phyloP scores from a whole-genome alignment of 2,888 invertebrate genomes.

The Erynnis tages region DNA sequence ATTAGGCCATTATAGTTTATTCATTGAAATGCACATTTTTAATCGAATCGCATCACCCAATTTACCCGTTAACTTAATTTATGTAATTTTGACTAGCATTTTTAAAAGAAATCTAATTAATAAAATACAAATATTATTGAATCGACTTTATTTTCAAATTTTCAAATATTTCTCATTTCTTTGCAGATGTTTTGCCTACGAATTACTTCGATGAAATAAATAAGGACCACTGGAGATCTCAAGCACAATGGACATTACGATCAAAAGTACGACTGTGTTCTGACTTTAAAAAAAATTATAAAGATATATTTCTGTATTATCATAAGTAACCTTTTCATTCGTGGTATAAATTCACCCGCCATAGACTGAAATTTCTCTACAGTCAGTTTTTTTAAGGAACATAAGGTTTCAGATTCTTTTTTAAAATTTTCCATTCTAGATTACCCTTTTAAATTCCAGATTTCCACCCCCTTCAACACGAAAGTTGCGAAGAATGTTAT shows the following conservation, averaged over 20 bases:
- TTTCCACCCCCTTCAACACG: conserved; percentile 50
- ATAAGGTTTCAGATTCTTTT: too few species aligned
- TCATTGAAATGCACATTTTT: too few species aligned
- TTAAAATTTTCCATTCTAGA: too few species aligned
- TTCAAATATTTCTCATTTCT: neutral
- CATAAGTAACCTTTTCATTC: too few species aligned
- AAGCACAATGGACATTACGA: conserved; percentile 66
- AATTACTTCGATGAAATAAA: conserved; percentile 60
- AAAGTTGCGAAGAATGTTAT: conserved; percentile 84
- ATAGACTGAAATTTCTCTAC: too few species aligned
- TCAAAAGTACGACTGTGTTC: conserved; percentile 49
- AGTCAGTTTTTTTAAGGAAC: too few species aligned
- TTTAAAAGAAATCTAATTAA: too few species aligned
- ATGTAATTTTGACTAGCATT: too few species aligned
- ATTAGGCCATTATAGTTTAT: too few species aligned
- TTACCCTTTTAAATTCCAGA: conserved; percentile 41
- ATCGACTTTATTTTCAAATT: neutral
- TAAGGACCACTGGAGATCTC: conserved; percentile 64
- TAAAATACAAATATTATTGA: neutral
- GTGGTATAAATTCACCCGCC: too few species aligned
- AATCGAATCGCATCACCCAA: too few species aligned
- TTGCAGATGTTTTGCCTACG: conserved; percentile 41
- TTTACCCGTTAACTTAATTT: too few species aligned
- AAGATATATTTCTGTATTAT: neutral
- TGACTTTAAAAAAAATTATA: neutral